Evolutionary conservation across 2,888 invertebrate species (phyloP), one percentile per base, ranked within the genome.

Genomic region (Agrochola macilenta): DNA sequence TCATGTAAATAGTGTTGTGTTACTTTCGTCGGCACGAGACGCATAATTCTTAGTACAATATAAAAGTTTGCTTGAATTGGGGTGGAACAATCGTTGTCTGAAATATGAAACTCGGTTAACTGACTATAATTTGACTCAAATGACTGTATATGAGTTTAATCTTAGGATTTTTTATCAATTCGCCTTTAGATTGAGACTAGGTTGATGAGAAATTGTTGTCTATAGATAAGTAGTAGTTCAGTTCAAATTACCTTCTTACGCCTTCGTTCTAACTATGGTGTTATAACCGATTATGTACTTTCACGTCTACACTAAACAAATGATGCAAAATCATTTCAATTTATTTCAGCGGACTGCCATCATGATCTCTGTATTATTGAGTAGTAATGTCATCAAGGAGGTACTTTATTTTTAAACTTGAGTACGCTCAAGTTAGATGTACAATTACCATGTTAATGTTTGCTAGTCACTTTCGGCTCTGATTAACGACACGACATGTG

Each of bases 381-480:
- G 23, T n/a, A 23, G 30, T 60, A n/a, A 39, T 82, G 46, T 46
- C 35, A 69, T 58, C 43, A 52, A 9, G 5, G 5, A 64, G 5
- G 43, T 35, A 52, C 5, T 52, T 57, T 23, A 63, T 64, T 69
- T 70, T 57, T 5, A 23, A 69, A 66, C 26, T 58, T 63, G 74
- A 17, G 14, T 17, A 66, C 52, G 39, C 52, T 77, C 43, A 70
- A 54, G 66, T 70, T 69, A 49, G 46, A 68, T 74, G 52, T 84
- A 64, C 78, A 78, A 82, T 82, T 79, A 76, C 74, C 81, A 64
- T 69, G 69, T 35, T 78, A 64, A 79, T 74, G 87, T 88, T 91
- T 89, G 88, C 89, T 77, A 92, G 89, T 93, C 90, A 93, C 93
- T 95, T 95, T 94, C 93, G 92, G 93, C 89, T 93, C 92, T 94